Conservation (phyloP, 2,113 vertebrate species). For the Apeltes quadracus region DNA sequence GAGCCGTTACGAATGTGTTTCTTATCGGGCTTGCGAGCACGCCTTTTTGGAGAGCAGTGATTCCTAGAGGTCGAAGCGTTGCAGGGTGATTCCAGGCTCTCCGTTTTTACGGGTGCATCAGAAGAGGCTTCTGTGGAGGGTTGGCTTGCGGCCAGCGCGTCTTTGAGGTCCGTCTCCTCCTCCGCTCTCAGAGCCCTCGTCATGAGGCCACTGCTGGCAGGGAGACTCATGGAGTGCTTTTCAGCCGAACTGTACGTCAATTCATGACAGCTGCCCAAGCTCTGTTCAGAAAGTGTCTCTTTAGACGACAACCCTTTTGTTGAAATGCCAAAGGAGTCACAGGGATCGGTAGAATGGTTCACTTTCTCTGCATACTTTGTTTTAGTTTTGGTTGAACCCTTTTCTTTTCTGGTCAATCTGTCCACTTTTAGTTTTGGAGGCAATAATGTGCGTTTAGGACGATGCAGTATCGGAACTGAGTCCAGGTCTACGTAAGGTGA, state of each 20-base stretch:
- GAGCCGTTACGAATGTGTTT: conserved; percentile 66
- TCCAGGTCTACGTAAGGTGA: conserved; percentile 78
- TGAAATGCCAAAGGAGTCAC: conserved; percentile 11
- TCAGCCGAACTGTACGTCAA: conserved; percentile 29
- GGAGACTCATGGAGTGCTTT: conserved; percentile 67
- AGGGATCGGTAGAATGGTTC: not conserved
- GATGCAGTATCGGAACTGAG: conserved; percentile 75
- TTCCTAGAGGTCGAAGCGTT: conserved; percentile 17
- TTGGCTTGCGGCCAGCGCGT: conserved; percentile 47
- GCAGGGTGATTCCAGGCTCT: conserved; percentile 31
- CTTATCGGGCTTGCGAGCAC: conserved; percentile 67
- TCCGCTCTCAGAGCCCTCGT: conserved; percentile 73
- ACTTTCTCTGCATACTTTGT: conserved; percentile 35
- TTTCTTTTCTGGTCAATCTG: conserved; percentile 29
- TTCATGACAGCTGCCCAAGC: conserved; percentile 36
- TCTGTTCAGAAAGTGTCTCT: conserved; percentile 33
- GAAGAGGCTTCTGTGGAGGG: conserved; percentile 21
- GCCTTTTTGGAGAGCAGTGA: conserved; percentile 63
- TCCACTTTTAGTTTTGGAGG: conserved; percentile 23
- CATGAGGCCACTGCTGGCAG: conserved; percentile 76
- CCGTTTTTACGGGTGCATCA: conserved; percentile 35
- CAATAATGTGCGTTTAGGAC: conserved; percentile 72
- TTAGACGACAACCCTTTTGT: conserved; percentile 33
- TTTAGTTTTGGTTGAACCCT: conserved; percentile 31
- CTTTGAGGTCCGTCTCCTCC: conserved; percentile 64